A percentile compares a stretch with the other conserved stretches of the same genome.
Evolutionary conservation across 2,797 vertebrate genomes (phyloP).

Genomic region (Sciaenops ocellatus): DNA sequence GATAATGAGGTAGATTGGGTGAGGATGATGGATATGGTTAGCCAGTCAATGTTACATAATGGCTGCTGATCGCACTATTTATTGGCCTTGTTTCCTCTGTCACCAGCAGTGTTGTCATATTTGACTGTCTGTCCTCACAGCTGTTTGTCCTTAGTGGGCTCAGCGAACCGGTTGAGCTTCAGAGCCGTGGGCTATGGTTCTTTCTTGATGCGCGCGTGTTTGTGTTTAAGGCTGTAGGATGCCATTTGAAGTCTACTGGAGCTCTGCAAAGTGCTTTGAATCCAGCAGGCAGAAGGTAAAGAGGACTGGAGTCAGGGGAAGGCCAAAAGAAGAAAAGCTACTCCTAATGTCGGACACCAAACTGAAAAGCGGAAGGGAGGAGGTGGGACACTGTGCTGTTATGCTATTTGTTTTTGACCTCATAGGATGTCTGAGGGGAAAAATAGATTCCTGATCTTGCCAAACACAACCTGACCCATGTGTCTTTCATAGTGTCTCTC

Average conservation of each 20-base stretch:
- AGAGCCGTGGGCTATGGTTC: slow-evolving; percentile 46
- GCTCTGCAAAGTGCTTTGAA: slow-evolving; percentile 64
- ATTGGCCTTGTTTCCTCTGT: slow-evolving; percentile 61
- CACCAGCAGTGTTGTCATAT: slow-evolving; percentile 44
- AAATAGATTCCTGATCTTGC: slow-evolving; percentile 29
- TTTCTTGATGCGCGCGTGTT: slow-evolving; percentile 39
- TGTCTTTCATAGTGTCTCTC: slow-evolving; percentile 40
- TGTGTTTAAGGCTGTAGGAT: slow-evolving; percentile 56
- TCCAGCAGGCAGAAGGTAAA: slow-evolving; percentile 55
- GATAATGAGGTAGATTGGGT: slow-evolving; percentile 74
- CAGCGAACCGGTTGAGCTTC: slow-evolving; percentile 31
- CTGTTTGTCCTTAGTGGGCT: slow-evolving; percentile 59
- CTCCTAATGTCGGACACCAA: slow-evolving; percentile 46
- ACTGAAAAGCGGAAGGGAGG: slow-evolving; percentile 38
- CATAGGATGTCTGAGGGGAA: slow-evolving; percentile 22
- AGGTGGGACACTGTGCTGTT: slow-evolving; percentile 27
- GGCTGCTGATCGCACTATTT: slow-evolving; percentile 70
- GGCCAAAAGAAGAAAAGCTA: slow-evolving; percentile 61
- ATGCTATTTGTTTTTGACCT: slow-evolving; percentile 67
- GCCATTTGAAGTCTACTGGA: slow-evolving; percentile 69
- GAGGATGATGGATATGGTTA: slow-evolving; percentile 69
- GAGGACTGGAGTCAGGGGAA: slow-evolving; percentile 49
- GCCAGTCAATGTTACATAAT: slow-evolving; percentile 66
- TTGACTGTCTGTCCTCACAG: slow-evolving; percentile 50
- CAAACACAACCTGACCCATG: slow-evolving; percentile 59